A percentile compares a stretch with the other conserved stretches of the same genome.
These are phyloP conservation scores for Picathartes gymnocephalus DNA, from an alignment of 2,113 vertebrate species.

Conservation along the genomic window DNA sequence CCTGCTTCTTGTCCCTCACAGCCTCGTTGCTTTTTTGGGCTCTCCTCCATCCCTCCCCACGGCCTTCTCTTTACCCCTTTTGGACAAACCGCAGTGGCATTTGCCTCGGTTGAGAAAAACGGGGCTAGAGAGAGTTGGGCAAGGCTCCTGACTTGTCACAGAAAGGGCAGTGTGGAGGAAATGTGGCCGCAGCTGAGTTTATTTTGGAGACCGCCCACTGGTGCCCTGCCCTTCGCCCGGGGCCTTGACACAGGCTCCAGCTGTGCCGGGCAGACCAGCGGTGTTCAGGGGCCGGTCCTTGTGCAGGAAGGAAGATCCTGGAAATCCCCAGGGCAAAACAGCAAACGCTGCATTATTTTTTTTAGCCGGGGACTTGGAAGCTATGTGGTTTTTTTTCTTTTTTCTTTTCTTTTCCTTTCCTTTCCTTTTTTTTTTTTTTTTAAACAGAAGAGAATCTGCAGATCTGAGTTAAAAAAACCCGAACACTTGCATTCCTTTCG, in stretches of 20 bases:
- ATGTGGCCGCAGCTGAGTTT: not conserved
- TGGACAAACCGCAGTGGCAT: not conserved
- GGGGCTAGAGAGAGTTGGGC: not conserved
- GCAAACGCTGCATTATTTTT: not conserved
- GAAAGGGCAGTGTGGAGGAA: not conserved
- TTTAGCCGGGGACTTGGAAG: not conserved
- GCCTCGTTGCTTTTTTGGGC: not conserved
- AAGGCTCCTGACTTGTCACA: not conserved
- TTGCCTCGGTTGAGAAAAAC: not conserved
- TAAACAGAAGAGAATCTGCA: not conserved
- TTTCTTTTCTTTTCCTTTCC: not conserved
- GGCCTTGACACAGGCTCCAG: not conserved
- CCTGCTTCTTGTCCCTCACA: not conserved
- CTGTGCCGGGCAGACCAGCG: not conserved
- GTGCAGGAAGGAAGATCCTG: not conserved
- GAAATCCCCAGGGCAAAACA: not conserved
- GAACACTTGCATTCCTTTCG: not conserved
- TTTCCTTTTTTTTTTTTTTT: not conserved
- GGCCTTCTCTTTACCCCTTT: not conserved
- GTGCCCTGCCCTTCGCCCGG: not conserved
- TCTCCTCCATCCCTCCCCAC: not conserved
- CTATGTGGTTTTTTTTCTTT: no score
- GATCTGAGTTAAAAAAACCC: not conserved
- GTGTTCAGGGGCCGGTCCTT: rapidly evolving
- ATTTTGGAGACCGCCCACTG: not conserved